These are phyloP conservation scores for Microtus richardsoni DNA, from an alignment of 2,113 vertebrate species.

Conservation along the genomic window DNA sequence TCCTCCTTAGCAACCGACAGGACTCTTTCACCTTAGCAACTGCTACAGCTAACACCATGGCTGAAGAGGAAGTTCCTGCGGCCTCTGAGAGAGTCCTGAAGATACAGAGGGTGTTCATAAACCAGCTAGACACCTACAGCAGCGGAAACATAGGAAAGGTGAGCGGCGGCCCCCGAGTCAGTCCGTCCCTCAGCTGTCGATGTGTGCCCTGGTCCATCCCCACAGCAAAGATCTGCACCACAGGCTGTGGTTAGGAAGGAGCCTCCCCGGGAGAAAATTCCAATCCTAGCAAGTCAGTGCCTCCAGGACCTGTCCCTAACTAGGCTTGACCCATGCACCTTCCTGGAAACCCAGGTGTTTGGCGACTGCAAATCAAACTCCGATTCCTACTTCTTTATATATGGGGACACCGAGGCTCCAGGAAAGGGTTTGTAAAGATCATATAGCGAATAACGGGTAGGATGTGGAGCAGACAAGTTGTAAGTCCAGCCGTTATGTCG, in stretches of 20 bases:
- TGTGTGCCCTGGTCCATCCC: rapidly evolving
- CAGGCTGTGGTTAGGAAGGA: background rate
- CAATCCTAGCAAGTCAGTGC: background rate
- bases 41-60: slow-evolving; percentile 31
- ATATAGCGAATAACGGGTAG: background rate
- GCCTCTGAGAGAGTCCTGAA: background rate
- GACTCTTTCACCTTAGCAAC: slow-evolving; percentile 76
- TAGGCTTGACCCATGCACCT: background rate
- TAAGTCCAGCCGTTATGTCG: background rate
- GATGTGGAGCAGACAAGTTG: background rate
- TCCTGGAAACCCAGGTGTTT: background rate
- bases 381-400: background rate
- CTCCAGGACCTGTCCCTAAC: background rate
- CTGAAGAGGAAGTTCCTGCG: background rate
- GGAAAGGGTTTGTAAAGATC: background rate
- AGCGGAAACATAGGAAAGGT: slow-evolving; percentile 90
- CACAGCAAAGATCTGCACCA: background rate
- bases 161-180: slow-evolving; percentile 42
- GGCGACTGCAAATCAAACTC: background rate
- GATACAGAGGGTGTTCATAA: slow-evolving; percentile 89
- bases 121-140: slow-evolving; percentile 89
- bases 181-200: too few species aligned
- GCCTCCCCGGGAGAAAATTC: background rate
- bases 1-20: slow-evolving; percentile 66
- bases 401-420: background rate